Percentiles rank a stretch among this genome's conserved stretches.
Conservation (phyloP, 2,888 invertebrate species). For the Leptinotarsa tumamoca region DNA sequence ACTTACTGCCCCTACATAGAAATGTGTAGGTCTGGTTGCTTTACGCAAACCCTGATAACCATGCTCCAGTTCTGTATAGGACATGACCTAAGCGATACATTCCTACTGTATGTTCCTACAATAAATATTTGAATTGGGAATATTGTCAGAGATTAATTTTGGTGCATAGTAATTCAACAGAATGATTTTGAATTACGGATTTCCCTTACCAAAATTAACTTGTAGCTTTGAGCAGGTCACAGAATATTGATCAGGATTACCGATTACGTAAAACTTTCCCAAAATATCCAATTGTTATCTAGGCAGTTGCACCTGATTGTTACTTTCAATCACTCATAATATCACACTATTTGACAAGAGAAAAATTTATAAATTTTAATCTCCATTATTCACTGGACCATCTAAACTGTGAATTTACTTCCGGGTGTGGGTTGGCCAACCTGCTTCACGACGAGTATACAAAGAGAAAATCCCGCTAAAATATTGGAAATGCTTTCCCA, state of each 20-base stretch:
- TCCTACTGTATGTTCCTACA: conserved; percentile 43
- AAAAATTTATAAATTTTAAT: not conserved
- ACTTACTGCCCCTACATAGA: conserved; percentile 81
- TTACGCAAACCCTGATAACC: conserved; percentile 90
- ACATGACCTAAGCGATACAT: conserved; percentile 71
- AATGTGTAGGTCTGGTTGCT: conserved; percentile 73
- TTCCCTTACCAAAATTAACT: conserved; percentile 28
- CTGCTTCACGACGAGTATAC: not conserved
- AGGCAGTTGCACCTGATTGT: not conserved
- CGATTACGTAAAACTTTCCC: conserved; percentile 5
- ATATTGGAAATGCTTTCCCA: not conserved
- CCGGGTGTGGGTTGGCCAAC: not conserved
- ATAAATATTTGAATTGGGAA: conserved; percentile 25
- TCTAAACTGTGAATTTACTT: not conserved
- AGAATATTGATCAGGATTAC: conserved; percentile 40
- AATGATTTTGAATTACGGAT: conserved; percentile 1
- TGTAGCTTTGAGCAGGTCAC: conserved; percentile 43
- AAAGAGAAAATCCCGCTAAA: not conserved
- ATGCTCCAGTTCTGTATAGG: conserved; percentile 92
- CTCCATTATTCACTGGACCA: not conserved
- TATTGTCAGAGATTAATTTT: conserved; percentile 27
- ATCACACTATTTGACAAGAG: not conserved
- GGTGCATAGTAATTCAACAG: not conserved
- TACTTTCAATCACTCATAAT: not conserved
- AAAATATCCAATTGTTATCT: not conserved